Conservation (phyloP, 2,888 invertebrate species). For the Eumacrocentrus americanus region DNA sequence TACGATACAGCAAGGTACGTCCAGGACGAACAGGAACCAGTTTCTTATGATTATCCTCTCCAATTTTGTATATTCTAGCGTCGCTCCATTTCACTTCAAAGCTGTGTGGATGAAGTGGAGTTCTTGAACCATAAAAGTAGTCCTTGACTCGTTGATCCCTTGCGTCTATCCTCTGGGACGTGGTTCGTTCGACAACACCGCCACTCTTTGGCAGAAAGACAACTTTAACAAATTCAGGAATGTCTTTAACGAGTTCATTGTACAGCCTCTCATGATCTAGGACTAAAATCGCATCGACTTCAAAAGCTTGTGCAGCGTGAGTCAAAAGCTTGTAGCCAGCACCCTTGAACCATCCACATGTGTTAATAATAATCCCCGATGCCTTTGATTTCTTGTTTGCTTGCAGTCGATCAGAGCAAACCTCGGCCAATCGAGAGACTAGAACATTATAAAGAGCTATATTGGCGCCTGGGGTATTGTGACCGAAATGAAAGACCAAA, state of each 20-base stretch:
- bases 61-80: constrained; percentile 91
- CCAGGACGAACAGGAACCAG: constrained; percentile 81
- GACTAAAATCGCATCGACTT: constrained; percentile 94
- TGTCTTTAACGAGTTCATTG: constrained; percentile 90
- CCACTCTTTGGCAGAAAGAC: constrained; percentile 93
- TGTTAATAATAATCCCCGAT: constrained; percentile 94
- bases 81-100: constrained; percentile 93
- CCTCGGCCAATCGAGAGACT: constrained; percentile 83
- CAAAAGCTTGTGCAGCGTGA: constrained; percentile 90
- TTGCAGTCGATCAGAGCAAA: constrained; percentile 82
- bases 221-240: constrained; percentile 92
- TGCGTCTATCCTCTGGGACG: constrained; percentile 72
- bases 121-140: constrained; percentile 91
- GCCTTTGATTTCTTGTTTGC: constrained; percentile 85
- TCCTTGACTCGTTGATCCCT: constrained; percentile 85
- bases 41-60: constrained; percentile 91
- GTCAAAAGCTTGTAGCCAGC: constrained; percentile 87
- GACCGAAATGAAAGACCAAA: constrained; percentile 92
- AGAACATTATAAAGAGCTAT: constrained; percentile 83
- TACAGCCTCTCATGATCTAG: constrained; percentile 95
- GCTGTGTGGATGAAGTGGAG: constrained; percentile 89
- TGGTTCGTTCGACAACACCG: constrained; percentile 90
- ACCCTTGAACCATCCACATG: constrained; percentile 96
- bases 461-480: constrained; percentile 78
- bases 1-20: constrained; percentile 80